Evolutionary conservation across 2,113 vertebrate species (phyloP), one percentile per base, ranked within the genome.

Genomic region (Spilogale gracilis): DNA sequence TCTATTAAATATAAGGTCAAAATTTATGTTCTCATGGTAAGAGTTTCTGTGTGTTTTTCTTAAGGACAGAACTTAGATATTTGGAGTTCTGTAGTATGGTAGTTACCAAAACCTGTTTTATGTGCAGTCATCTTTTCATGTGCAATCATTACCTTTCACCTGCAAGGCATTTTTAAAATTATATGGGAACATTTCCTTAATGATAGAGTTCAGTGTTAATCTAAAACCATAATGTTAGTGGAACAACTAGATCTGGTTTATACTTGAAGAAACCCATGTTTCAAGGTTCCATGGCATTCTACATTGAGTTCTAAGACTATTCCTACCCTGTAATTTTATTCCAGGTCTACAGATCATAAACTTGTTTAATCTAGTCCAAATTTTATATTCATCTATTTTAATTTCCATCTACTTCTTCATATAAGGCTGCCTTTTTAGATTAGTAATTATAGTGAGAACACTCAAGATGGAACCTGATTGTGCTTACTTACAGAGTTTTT

Each of bases 101-200:
- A 84, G 63, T 95, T 85, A 84, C 89, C 96, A 92, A 87, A 95
- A 43, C 11, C 11, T 60, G 65, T 38, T 95, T 96, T 95, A 32
- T 3, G 0, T 60, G 32, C 69, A 67, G 30, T 89, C 93, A 65
- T 92, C 93, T 94, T 95, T 96, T 73, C 91, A 25, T 7, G 0
- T 65, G 93, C 81, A 97, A 25, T 45, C 65, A 20, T 94, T 65
- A 90, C 91, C 32, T 43, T 97, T 95, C 80, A 95, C 92, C 94
- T 96, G 17, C 56, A 56, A 98, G 89, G 82, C 78, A 91, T 38
- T 65, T 87, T 79, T 76, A 87, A 97, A 97, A 98, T 97, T 95
- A 97, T 20, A 96, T 23, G 32, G 89, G 89, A 98, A 69, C 74
- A 86, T 85, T 96, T 91, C 94, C 74, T 96, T 97, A 98, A 98